Percentiles rank a stretch among this genome's conserved stretches.
Evolutionary conservation across 2,797 vertebrate genomes (phyloP).

Genomic region (Smutsia gigantea): DNA sequence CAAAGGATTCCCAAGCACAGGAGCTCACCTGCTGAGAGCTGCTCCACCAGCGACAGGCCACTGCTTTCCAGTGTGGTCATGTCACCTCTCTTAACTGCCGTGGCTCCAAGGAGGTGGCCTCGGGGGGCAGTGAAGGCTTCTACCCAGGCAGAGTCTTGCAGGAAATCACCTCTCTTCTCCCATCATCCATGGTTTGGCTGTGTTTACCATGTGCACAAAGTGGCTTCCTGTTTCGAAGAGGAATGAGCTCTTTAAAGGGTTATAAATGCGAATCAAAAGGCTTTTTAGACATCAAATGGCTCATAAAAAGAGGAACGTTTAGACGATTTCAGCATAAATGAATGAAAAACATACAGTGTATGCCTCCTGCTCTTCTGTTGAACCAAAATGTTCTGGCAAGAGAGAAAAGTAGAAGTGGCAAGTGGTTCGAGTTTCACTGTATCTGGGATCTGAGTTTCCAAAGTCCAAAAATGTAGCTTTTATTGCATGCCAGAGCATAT

Average conservation of each 20-base stretch:
- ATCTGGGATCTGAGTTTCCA: not conserved
- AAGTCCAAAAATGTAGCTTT: not conserved
- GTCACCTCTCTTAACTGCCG: rapidly evolving
- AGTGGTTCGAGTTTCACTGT: not conserved
- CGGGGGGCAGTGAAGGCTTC: rapidly evolving
- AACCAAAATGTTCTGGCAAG: not conserved
- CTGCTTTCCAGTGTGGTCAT: not conserved
- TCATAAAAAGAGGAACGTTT: slow-evolving; percentile 69
- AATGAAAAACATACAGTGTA: slow-evolving; percentile 55
- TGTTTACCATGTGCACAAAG: slow-evolving; percentile 61
- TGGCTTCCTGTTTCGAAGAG: slow-evolving; percentile 78
- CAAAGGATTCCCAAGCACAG: rapidly evolving
- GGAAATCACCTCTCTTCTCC: not conserved
- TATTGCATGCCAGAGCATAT: not conserved
- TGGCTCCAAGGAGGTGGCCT: too few species aligned
- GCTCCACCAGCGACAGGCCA: not conserved
- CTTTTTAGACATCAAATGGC: slow-evolving; percentile 78
- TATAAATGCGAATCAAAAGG: slow-evolving; percentile 75
- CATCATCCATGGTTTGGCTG: slow-evolving; percentile 31
- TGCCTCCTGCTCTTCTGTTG: not conserved
- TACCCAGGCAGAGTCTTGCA: not conserved
- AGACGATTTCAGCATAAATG: slow-evolving; percentile 63
- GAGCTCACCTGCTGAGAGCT: rapidly evolving
- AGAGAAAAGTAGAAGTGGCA: not conserved
- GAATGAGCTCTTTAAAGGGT: slow-evolving; percentile 76